Base-by-base conservation (phyloP, 1,140 invertebrate species). In the Conopomorpha cramerella region DNA sequence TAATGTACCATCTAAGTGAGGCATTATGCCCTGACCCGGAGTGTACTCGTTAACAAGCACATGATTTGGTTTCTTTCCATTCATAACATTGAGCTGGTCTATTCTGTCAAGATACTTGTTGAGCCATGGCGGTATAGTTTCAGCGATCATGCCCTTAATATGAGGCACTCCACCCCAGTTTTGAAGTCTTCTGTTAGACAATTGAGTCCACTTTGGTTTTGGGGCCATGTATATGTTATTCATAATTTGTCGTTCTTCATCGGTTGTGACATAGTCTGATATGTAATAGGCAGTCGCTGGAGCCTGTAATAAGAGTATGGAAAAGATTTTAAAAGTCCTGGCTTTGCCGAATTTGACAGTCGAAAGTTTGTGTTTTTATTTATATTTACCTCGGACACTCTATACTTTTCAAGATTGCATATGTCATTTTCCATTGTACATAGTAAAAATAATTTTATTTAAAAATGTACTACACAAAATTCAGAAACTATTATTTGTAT, bases 81-180 rank as follows among this genome's bases (percentile, higher is more conserved):
- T 82, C 81, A 97, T 97, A 18, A 94, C 51, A 34, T 86, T 79
- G 3, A 95, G 60, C 7, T 73, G 56, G 41, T 82, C 76, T 25
- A 98, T 84, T 78, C 84, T 88, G n/a, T 90, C 74, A 12, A 92
- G 76, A 51, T 88, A 91, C 6, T 51, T 71, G 43, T 87, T 68
- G 2, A 98, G 74, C 95, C 95, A 98, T 39, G 65, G 48, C 13
- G 95, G 95, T 48, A 98, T 86, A 45, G 83, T 67, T 73, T 98
- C 95, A n/a, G 89, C 84, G 45, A 98, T 87, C 93, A 98, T 97
- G 37, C 95, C 95, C 63, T 95, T 95, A 1, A 82, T 81, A 68
- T 96, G 93, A 3, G 94, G 95, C 27, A 95, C 78, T 0, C 96
- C 95, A 53, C 96, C 96, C 88, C 96, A 99, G 71, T 98, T 97